These are phyloP conservation scores for Dusona sp. DNA, from an alignment of 2,888 invertebrate species.

Conservation along the genomic window DNA sequence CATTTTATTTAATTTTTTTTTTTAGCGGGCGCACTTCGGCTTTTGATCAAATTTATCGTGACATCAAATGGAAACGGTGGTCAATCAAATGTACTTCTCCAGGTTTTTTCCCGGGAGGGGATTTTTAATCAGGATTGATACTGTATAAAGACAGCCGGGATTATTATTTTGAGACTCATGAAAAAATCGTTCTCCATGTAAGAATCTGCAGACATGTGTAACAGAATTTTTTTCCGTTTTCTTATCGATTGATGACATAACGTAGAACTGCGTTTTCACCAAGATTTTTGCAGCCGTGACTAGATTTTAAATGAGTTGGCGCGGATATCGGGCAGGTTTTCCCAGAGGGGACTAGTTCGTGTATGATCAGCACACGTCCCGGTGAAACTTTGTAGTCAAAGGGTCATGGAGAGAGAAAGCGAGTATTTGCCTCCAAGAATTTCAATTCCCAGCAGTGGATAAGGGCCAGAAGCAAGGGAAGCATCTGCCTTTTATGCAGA, in stretches of 20 bases:
- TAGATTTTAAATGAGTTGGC: slow-evolving; percentile 11
- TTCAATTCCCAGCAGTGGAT: slow-evolving; percentile 14
- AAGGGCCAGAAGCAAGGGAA: neutral
- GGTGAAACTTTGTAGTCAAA: slow-evolving; percentile 25
- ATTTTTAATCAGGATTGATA: too few species aligned
- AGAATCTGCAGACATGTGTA: neutral
- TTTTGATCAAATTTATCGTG: too few species aligned
- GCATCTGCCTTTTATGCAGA: slow-evolving; percentile 25
- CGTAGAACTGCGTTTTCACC: neutral
- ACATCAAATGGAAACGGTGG: too few species aligned
- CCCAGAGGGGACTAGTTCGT: slow-evolving; percentile 9
- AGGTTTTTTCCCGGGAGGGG: too few species aligned
- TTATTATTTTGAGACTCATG: neutral
- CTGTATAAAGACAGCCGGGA: neutral
- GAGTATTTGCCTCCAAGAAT: slow-evolving; percentile 15
- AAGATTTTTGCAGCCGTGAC: slow-evolving; percentile 22
- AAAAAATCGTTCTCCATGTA: neutral
- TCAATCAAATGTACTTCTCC: too few species aligned
- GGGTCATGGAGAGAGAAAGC: neutral
- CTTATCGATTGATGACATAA: neutral
- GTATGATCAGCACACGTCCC: slow-evolving; percentile 18
- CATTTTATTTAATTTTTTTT: too few species aligned
- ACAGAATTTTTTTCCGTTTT: neutral
- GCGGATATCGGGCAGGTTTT: neutral
- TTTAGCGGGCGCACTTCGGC: too few species aligned